phyloP scores from a whole-genome alignment of 2,888 invertebrate genomes.

The Crematogaster levior region DNA sequence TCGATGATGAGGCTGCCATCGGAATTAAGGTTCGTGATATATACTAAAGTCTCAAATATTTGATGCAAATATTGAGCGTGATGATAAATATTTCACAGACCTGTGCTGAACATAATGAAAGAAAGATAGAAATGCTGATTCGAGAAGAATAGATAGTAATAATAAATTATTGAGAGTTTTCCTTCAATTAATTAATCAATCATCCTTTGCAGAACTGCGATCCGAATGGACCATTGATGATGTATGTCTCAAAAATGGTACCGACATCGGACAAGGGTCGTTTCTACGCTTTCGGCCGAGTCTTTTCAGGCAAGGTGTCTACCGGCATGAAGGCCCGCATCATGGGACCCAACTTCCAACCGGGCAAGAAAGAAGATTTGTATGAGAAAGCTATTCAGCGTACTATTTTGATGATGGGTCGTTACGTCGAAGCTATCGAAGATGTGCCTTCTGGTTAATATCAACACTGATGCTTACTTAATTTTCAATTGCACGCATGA shows the following conservation, averaged over 20 bases:
- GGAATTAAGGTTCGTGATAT: constrained; percentile 90
- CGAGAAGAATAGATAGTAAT: neutral
- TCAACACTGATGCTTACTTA: constrained; percentile 9
- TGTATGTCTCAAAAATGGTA: constrained; percentile 99
- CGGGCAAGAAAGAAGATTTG: constrained; percentile 99
- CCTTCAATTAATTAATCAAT: constrained; percentile 18
- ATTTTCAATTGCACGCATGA: constrained; percentile 65
- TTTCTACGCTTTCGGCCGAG: constrained; percentile 99
- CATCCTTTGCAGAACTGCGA: constrained; percentile 92
- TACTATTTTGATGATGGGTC: constrained; percentile 99
- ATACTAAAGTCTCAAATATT: neutral
- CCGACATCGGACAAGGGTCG: constrained; percentile 99
- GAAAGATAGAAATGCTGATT: constrained; percentile 50
- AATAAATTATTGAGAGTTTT: neutral
- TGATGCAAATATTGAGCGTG: constrained; percentile 66
- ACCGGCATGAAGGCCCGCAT: constrained; percentile 98
- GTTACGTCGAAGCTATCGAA: constrained; percentile 99
- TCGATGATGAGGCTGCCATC: constrained; percentile 97
- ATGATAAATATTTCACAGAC: constrained; percentile 82
- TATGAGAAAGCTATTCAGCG: constrained; percentile 99
- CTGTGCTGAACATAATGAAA: constrained; percentile 61
- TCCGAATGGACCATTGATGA: constrained; percentile 99
- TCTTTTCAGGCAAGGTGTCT: constrained; percentile 96
- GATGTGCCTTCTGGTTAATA: constrained; percentile 96
- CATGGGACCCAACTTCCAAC: constrained; percentile 99